Conservation (phyloP, 2,888 invertebrate genomes). For the Steromphala cineraria region DNA sequence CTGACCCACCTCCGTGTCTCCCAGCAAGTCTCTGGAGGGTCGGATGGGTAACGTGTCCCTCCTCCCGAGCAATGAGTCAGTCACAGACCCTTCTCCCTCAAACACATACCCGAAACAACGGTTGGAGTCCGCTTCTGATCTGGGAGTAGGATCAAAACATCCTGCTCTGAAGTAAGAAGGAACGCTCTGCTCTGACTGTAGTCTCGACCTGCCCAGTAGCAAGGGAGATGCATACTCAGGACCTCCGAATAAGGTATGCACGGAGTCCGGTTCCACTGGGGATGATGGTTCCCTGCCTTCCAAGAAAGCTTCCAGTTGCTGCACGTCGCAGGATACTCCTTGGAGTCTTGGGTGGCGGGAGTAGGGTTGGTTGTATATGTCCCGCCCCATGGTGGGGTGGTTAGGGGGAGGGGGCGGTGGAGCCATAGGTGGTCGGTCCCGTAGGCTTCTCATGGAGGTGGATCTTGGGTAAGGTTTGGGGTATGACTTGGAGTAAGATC, state of each 20-base stretch:
- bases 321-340: neutral
- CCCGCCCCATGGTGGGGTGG: neutral
- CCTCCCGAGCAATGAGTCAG: neutral
- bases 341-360: neutral
- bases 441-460: slow-evolving; percentile 1
- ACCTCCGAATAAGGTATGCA: neutral
- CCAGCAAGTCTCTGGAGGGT: neutral
- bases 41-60: neutral
- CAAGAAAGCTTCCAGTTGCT: neutral
- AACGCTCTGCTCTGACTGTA: neutral
- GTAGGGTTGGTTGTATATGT: neutral
- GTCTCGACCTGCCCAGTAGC: neutral
- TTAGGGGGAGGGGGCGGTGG: neutral
- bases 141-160: neutral
- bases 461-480: neutral
- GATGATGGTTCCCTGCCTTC: neutral
- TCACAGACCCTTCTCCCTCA: neutral
- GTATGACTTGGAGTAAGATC: neutral
- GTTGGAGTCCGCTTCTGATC: neutral
- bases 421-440: neutral
- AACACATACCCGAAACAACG: neutral
- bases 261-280: neutral
- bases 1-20: neutral
- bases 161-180: neutral
- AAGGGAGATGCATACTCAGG: neutral